Evolutionary conservation across 1,140 invertebrate genomes (phyloP).

Genomic region (Teleopsis dalmanni): DNA sequence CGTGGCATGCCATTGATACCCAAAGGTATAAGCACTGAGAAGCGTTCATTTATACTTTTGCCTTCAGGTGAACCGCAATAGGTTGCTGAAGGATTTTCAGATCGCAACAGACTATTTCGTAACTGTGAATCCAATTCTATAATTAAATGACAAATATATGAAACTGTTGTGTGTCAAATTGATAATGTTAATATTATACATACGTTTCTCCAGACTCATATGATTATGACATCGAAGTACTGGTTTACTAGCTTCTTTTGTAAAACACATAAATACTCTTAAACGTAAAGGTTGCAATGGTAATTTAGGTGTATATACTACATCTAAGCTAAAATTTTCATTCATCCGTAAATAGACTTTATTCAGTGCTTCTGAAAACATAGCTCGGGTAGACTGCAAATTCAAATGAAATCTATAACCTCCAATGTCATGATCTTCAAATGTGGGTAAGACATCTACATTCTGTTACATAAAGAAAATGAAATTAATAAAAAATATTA

Average conservation of each 20-base stretch:
- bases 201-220: conserved; percentile 26
- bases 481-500: background rate
- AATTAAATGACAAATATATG: background rate
- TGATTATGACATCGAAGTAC: conserved; percentile 39
- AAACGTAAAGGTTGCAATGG: conserved; percentile 29
- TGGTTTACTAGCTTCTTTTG: conserved; percentile 33
- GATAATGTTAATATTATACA: background rate
- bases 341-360: conserved; percentile 36
- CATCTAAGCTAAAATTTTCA: conserved; percentile 30
- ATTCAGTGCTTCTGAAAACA: conserved; percentile 24
- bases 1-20: conserved; percentile 13
- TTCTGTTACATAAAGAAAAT: conserved; percentile 15
- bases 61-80: conserved; percentile 29
- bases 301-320: conserved; percentile 25
- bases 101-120: conserved; percentile 28
- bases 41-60: conserved; percentile 35
- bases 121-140: conserved; percentile 12
- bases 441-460: conserved; percentile 26
- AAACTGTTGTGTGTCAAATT: background rate
- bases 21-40: conserved; percentile 32
- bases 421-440: conserved; percentile 30
- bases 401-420: conserved; percentile 30
- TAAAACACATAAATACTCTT: conserved; percentile 30
- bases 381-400: conserved; percentile 18
- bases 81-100: conserved; percentile 28